Conservation (phyloP, 2,113 vertebrate species). For the Taurulus bubalis region DNA sequence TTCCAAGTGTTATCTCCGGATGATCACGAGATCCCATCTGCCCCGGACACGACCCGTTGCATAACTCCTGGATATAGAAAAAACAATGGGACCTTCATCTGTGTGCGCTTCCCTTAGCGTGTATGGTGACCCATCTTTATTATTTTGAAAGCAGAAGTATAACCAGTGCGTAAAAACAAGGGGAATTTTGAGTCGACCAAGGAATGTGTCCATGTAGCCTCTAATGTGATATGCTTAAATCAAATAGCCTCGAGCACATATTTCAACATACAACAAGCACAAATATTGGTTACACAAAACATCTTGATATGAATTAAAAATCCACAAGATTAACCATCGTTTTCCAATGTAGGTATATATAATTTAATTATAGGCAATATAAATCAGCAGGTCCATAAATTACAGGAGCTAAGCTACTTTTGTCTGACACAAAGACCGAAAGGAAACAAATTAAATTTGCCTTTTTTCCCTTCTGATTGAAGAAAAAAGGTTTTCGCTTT, state of each 20-base stretch:
- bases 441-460: background rate
- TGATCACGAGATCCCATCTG: conserved; percentile 77
- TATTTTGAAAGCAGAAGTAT: conserved; percentile 23
- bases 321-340: background rate
- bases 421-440: background rate
- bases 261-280: background rate
- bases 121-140: background rate
- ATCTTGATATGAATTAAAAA: background rate
- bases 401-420: background rate
- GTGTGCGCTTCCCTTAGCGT: background rate
- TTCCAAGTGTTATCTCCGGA: conserved; percentile 66
- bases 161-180: background rate
- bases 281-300: background rate
- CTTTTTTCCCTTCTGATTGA: conserved; percentile 14
- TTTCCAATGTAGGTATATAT: background rate
- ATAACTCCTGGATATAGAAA: conserved; percentile 47
- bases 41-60: conserved; percentile 60
- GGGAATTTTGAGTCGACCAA: background rate
- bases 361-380: background rate
- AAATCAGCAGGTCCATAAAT: background rate
- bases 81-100: conserved; percentile 32
- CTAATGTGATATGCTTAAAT: background rate
- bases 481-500: background rate
- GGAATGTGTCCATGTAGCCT: background rate
- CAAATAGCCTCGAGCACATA: background rate